Base-by-base conservation (phyloP, 1,140 invertebrate genomes). In the Macrocentrus cingulum region DNA sequence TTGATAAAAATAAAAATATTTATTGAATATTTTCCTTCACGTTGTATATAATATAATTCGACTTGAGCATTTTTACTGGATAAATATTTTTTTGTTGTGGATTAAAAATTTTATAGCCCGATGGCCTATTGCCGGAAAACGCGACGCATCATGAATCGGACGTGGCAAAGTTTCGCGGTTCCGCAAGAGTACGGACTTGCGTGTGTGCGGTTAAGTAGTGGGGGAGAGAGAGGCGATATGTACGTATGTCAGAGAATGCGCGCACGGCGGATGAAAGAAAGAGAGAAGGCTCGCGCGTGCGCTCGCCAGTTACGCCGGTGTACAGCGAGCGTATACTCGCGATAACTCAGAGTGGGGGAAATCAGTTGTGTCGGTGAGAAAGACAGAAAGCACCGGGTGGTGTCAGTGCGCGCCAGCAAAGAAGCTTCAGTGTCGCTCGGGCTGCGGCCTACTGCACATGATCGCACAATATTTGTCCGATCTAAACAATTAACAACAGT, bases 361-460 rank as follows among this genome's bases (percentile, higher is more conserved):
- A 13, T 4, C 3, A 45, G 11, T 34, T n/a, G n/a, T n/a, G n/a
- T n/a, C 37, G 36, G 15, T 32, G 61, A 49, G 52, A 52, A 53
- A 52, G 41, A 41, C 42, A 45, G 36, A 18, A 25, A 39, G 36
- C 7, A 15, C 7, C 13, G 36, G 68, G 66, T 67, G 67, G 72
- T 69, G 69, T 68, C 64, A 67, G 70, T 68, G 66, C 67, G 70
- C 67, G 66, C 66, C 58, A 65, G 55, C 57, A 50, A 59, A 61
- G 64, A 49, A 70, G 62, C 56, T 44, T 72, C 74, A 79, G 77
- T 79, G 65, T 78, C 68, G 76, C 71, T 79, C 66, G 69, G 69
- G 63, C 70, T 65, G 70, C 65, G 67, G 68, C 56, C 48, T 61
- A 67, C 68, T 66, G 54, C 59, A n/a, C n/a, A n/a, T n/a, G n/a